Evolutionary conservation across 1,140 invertebrate genomes (phyloP).

Genomic region (Lepidotrigona ventralis): DNA sequence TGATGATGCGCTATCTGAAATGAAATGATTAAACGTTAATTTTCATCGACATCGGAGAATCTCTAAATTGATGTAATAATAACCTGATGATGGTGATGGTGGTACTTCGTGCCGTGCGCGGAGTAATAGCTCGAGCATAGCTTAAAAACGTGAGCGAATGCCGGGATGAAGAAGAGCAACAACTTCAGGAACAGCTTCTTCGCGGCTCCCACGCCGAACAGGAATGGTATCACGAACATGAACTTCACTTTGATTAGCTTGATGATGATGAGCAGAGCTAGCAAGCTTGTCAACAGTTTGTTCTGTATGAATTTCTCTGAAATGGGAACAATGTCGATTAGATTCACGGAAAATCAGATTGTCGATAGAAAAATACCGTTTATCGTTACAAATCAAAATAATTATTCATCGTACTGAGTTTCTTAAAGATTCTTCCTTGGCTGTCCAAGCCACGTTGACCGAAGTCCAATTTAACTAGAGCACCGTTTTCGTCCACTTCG

Average conservation of each 20-base stretch:
- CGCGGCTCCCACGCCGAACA: slow-evolving; percentile 88
- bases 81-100: slow-evolving; percentile 88
- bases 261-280: slow-evolving; percentile 88
- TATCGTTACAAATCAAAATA: neutral
- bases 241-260: slow-evolving; percentile 89
- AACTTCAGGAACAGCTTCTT: slow-evolving; percentile 91
- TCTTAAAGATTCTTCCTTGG: slow-evolving; percentile 85
- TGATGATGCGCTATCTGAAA: slow-evolving; percentile 81
- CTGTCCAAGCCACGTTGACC: slow-evolving; percentile 77
- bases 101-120: slow-evolving; percentile 85
- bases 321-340: slow-evolving; percentile 71
- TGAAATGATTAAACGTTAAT: neutral
- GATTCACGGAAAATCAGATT: neutral
- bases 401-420: slow-evolving; percentile 84
- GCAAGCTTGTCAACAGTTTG: slow-evolving; percentile 86
- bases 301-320: slow-evolving; percentile 88
- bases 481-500: slow-evolving; percentile 86
- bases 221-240: slow-evolving; percentile 86
- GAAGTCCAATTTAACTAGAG: slow-evolving; percentile 86
- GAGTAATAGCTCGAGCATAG: slow-evolving; percentile 90
- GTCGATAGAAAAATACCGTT: neutral
- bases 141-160: slow-evolving; percentile 90
- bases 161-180: slow-evolving; percentile 89
- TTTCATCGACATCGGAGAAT: neutral
- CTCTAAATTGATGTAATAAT: neutral